A percentile compares a stretch with the other conserved stretches of the same genome.
phyloP scores from a whole-genome alignment of 23 tunicate genomes.

The Oikopleura vanhoeffeni region DNA sequence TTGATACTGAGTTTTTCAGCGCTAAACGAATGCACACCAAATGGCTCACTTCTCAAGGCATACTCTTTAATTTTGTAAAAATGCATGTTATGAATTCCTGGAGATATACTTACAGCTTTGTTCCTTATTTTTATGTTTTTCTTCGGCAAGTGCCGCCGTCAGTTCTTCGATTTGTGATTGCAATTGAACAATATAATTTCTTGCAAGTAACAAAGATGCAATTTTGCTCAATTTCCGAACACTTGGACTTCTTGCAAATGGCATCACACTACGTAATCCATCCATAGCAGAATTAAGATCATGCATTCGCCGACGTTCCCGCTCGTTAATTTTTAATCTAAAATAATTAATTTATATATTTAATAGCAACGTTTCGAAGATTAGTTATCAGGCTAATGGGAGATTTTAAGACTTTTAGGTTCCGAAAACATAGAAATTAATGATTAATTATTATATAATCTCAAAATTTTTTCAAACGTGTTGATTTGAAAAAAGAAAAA shows the following conservation, averaged over 20 bases:
- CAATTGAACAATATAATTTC: constrained; percentile 20
- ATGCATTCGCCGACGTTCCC: constrained; percentile 27
- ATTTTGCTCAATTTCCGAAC: constrained; percentile 24
- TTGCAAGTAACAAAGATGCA: constrained; percentile 23
- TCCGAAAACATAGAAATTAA: too few species aligned
- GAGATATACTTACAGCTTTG: not conserved
- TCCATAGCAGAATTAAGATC: constrained; percentile 27
- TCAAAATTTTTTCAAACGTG: too few species aligned
- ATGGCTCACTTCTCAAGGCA: too few species aligned
- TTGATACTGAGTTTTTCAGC: too few species aligned
- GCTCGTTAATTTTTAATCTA: constrained; percentile 24
- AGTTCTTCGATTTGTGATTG: constrained; percentile 20
- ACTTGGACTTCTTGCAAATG: not conserved
- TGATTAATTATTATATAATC: too few species aligned
- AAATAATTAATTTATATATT: not conserved
- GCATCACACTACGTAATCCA: constrained; percentile 20
- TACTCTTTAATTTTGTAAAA: too few species aligned
- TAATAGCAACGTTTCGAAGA: too few species aligned
- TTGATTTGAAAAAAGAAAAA: too few species aligned
- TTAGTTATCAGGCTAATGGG: too few species aligned
- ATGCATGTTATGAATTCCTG: too few species aligned
- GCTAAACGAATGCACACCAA: too few species aligned
- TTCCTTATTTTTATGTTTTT: not conserved
- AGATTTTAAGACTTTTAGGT: too few species aligned
- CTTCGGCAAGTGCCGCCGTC: constrained; percentile 8